Base-by-base conservation (phyloP, 1,140 invertebrate genomes). In the Araneus ventricosus region DNA sequence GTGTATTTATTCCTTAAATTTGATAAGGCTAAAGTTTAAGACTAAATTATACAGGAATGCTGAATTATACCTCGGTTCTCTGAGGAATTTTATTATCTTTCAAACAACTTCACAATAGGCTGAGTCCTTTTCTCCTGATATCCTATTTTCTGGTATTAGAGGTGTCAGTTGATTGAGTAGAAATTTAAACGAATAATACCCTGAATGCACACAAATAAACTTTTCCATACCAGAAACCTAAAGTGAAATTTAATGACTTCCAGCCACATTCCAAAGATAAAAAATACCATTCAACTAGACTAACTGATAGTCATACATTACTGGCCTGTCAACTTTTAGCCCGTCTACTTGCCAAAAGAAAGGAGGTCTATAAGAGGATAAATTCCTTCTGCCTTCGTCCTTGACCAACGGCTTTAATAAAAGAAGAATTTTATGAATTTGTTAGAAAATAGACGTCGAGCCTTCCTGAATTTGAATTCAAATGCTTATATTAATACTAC, bases 241-340 rank as follows among this genome's bases (percentile, higher is more conserved):
- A 75, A 75, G 30, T 75, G 67, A 75, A 75, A 75, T 75, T 75
- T 75, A 75, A 75, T 75, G 67, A 34, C 67, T 75, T 75, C 30
- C 6, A 30, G 67, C 67, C 67, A 27, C 27, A 34, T 70, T 34
- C 27, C 27, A 4, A 30, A 61, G 20, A 3, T 61, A 6, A 61
- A 61, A 61, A 61, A 61, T 61, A 22, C 59, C 59, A 24, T 61
- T 61, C 14, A 61, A n/a, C 59, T 61, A 61, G 24, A 61, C 59
- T 61, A 61, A 61, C 59, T 30, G 10, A 27, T 34, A 14, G 27
- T 70, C 67, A 75, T 75, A 34, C 67, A 75, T 75, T 75, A 17
- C 27, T 17, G 7, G 2, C 27, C 67, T 75, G 67, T 75, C 67
- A 75, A 75, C 14, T 75, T 75, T 37, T 61, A n/a, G 59, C 59